phyloP scores from a whole-genome alignment of 2,888 invertebrate genomes.

The Heliconius hortense region DNA sequence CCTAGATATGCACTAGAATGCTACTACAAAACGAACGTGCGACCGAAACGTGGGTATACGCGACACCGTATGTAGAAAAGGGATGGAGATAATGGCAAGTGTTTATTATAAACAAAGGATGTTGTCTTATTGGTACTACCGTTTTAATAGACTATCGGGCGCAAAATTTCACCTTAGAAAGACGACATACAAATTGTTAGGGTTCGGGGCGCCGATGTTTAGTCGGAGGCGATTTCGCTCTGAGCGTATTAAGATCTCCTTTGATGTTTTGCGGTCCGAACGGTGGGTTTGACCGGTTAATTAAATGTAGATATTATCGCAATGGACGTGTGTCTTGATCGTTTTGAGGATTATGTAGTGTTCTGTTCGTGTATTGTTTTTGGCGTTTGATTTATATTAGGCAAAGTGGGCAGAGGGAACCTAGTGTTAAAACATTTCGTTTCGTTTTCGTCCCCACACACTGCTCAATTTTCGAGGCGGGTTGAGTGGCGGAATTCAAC shows the following conservation, averaged over 20 bases:
- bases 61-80: slow-evolving; percentile 44
- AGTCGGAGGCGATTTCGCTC: slow-evolving; percentile 70
- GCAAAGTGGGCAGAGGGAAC: too few species aligned
- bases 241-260: slow-evolving; percentile 77
- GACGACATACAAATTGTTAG: slow-evolving; percentile 65
- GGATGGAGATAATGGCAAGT: slow-evolving; percentile 65
- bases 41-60: slow-evolving; percentile 52
- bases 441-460: not conserved
- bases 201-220: slow-evolving; percentile 64
- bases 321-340: slow-evolving; percentile 60
- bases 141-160: slow-evolving; percentile 73
- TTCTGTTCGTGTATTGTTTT: slow-evolving; percentile 51
- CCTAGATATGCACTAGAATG: slow-evolving; percentile 76
- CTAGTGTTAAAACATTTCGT: not conserved
- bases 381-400: slow-evolving; percentile 46
- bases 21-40: slow-evolving; percentile 68
- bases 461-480: not conserved
- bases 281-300: slow-evolving; percentile 70
- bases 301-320: slow-evolving; percentile 68
- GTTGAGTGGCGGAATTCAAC: not conserved
- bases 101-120: slow-evolving; percentile 82
- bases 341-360: slow-evolving; percentile 53
- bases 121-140: slow-evolving; percentile 76
- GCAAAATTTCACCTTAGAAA: slow-evolving; percentile 64
- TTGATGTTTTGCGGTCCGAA: slow-evolving; percentile 74